Evolutionary conservation across 2,113 vertebrate species (phyloP).

Genomic region (Syngnathus floridae): DNA sequence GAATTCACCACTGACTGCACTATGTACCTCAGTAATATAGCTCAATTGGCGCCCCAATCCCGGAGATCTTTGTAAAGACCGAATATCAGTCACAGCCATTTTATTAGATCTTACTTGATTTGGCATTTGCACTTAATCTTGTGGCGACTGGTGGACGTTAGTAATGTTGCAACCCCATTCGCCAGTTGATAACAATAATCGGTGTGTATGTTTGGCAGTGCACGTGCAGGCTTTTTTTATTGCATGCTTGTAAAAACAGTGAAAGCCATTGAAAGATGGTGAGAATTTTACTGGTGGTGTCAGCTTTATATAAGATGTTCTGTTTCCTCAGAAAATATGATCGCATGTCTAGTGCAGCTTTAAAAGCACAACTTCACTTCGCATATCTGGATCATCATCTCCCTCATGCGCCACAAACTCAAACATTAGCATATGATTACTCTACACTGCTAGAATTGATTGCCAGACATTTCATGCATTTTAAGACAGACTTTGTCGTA

Average conservation of each 20-base stretch:
- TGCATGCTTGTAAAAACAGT: background rate
- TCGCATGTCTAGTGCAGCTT: background rate
- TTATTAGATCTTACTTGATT: too few relatives aligned
- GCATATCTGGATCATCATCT: background rate
- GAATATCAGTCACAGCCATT: too few relatives aligned
- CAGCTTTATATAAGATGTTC: background rate
- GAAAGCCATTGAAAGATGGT: background rate
- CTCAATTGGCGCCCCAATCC: too few relatives aligned
- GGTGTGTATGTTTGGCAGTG: background rate
- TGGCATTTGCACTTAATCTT: too few relatives aligned
- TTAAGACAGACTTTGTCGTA: background rate
- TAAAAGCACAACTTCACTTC: background rate
- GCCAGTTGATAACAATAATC: background rate
- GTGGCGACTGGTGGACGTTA: background rate
- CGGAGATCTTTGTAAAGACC: too few relatives aligned
- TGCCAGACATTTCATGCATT: slow-evolving; percentile 2
- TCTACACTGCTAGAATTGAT: background rate
- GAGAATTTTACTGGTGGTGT: background rate
- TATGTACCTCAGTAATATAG: too few relatives aligned
- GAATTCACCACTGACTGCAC: too few relatives aligned
- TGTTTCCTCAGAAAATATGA: background rate
- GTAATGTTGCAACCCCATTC: background rate
- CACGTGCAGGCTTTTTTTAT: background rate
- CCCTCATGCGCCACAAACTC: background rate
- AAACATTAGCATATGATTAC: slow-evolving; percentile 1